phyloP scores from a whole-genome alignment of 2,888 invertebrate genomes.

The Diploptera punctata region DNA sequence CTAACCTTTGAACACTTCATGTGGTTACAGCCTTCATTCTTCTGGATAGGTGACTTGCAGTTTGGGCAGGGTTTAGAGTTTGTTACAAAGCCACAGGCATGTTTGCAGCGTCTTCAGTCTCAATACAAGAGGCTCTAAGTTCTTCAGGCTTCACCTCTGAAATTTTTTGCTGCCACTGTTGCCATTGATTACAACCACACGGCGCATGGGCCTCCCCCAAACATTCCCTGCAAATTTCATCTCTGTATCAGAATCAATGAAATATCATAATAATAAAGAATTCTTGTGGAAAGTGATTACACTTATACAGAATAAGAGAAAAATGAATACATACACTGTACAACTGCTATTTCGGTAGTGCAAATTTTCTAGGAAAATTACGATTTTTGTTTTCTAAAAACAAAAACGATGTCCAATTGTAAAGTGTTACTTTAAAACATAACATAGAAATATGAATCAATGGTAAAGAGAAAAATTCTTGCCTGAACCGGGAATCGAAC shows the following conservation, averaged over 20 bases:
- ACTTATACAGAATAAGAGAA: too few species aligned
- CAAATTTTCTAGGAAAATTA: too few species aligned
- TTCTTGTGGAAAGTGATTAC: too few species aligned
- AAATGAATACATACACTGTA: too few species aligned
- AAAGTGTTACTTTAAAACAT: too few species aligned
- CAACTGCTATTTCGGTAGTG: too few species aligned
- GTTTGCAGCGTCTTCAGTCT: slow-evolving; percentile 67
- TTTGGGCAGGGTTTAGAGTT: slow-evolving; percentile 75
- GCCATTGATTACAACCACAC: slow-evolving; percentile 69
- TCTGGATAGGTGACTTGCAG: slow-evolving; percentile 73
- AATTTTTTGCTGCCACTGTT: slow-evolving; percentile 66
- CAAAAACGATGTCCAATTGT: too few species aligned
- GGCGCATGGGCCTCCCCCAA: slow-evolving; percentile 70
- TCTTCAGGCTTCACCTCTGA: slow-evolving; percentile 70
- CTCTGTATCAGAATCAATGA: neutral
- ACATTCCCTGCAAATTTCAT: slow-evolving; percentile 57
- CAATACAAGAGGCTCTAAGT: slow-evolving; percentile 59
- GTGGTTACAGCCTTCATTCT: slow-evolving; percentile 75
- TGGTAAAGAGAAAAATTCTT: too few species aligned
- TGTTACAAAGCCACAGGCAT: slow-evolving; percentile 66
- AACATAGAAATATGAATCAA: too few species aligned
- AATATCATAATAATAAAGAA: neutral
- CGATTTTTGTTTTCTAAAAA: too few species aligned
- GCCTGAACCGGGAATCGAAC: too few species aligned
- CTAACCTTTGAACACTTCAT: slow-evolving; percentile 75